Percentiles rank a stretch among this genome's conserved stretches.
Conservation (phyloP, 2,797 vertebrate genomes). For the Toxotes lorentzi region DNA sequence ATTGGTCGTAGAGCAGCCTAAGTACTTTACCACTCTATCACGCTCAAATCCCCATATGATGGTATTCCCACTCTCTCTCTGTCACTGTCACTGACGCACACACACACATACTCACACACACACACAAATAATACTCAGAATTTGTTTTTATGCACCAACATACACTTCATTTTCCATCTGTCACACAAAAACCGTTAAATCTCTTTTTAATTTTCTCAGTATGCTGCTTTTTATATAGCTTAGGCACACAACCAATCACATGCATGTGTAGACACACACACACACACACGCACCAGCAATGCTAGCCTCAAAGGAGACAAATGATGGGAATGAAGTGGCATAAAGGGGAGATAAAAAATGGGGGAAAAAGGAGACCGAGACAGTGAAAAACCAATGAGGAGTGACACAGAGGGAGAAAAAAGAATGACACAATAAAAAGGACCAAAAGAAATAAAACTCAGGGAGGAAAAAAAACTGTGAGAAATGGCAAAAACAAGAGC, state of each 20-base stretch:
- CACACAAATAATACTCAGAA: slow-evolving; percentile 42
- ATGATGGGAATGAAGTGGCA: slow-evolving; percentile 65
- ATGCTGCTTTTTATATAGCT: slow-evolving; percentile 60
- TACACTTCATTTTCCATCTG: slow-evolving; percentile 71
- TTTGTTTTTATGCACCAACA: slow-evolving; percentile 55
- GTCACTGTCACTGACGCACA: slow-evolving; percentile 15
- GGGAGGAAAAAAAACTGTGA: slow-evolving; percentile 23
- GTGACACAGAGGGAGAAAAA: slow-evolving; percentile 44
- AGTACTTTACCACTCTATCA: slow-evolving; percentile 18
- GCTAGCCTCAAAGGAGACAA: slow-evolving; percentile 54
- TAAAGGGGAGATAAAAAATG: slow-evolving; percentile 52
- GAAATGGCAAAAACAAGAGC: slow-evolving; percentile 27
- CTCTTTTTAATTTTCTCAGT: slow-evolving; percentile 78
- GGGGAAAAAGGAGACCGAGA: slow-evolving; percentile 47
- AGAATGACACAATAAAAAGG: slow-evolving; percentile 47
- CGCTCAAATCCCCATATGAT: slow-evolving; percentile 29
- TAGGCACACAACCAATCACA: slow-evolving; percentile 56
- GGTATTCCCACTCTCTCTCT: not conserved
- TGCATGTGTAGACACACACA: not conserved
- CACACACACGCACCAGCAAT: not conserved
- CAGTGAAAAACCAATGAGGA: slow-evolving; percentile 36
- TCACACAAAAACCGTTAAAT: slow-evolving; percentile 70
- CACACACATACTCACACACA: slow-evolving; percentile 4
- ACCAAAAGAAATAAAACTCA: slow-evolving; percentile 33
- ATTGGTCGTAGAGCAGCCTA: not conserved